Evolutionary conservation across 2,888 invertebrate genomes (phyloP).

Genomic region (Sisyra nigra): DNA sequence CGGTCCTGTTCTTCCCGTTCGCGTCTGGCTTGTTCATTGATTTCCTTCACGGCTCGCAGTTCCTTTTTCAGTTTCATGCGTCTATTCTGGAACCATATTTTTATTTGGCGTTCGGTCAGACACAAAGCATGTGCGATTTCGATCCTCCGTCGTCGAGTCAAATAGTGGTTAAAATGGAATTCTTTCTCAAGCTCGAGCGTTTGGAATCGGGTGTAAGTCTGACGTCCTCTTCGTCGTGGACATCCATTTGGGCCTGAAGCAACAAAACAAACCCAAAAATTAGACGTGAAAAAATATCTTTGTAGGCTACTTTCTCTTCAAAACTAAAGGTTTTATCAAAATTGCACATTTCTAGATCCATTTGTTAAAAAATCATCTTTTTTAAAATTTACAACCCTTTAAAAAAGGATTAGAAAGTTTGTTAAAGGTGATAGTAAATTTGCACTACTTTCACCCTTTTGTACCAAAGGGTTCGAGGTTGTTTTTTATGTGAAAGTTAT

Average conservation of each 20-base stretch:
- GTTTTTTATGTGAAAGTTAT: no score
- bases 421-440: neutral
- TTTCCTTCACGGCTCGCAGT: slow-evolving; percentile 83
- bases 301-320: neutral
- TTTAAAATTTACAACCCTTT: slow-evolving; percentile 2
- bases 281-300: neutral
- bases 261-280: slow-evolving; percentile 20
- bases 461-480: neutral
- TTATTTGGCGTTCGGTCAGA: slow-evolving; percentile 91
- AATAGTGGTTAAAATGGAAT: slow-evolving; percentile 95
- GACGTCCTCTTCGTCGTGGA: slow-evolving; percentile 83
- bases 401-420: neutral
- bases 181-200: slow-evolving; percentile 96
- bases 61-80: slow-evolving; percentile 96
- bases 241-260: slow-evolving; percentile 84
- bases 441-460: slow-evolving; percentile 1
- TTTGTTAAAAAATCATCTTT: neutral
- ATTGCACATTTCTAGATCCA: neutral
- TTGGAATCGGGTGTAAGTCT: slow-evolving; percentile 97
- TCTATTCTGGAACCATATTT: slow-evolving; percentile 94
- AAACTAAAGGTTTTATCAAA: neutral
- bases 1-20: slow-evolving; percentile 83
- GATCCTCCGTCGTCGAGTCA: slow-evolving; percentile 89
- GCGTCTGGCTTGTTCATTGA: slow-evolving; percentile 82
- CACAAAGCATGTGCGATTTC: slow-evolving; percentile 94